These are phyloP conservation scores for Gadopsis bispinosus DNA, from an alignment of 2,797 vertebrate genomes.

Conservation along the genomic window DNA sequence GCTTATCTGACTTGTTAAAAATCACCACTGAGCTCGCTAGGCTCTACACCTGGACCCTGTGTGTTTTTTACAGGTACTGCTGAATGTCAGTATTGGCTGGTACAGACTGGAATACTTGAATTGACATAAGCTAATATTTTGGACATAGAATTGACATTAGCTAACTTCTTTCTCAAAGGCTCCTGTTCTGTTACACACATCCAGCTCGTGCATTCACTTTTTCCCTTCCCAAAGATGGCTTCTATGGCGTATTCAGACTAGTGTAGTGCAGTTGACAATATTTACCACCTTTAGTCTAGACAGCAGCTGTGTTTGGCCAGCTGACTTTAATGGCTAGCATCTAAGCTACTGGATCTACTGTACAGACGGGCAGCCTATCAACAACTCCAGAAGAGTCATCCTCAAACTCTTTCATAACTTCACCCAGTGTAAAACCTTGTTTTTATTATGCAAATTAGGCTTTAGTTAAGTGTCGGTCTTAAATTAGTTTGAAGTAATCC, in stretches of 20 bases:
- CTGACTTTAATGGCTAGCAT: slow-evolving; percentile 25
- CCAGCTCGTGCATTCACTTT: background rate
- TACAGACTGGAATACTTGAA: background rate
- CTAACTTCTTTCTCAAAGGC: background rate
- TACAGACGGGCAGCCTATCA: slow-evolving; percentile 1
- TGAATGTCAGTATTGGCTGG: background rate
- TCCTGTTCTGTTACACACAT: background rate
- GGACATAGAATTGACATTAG: background rate
- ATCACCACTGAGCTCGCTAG: background rate
- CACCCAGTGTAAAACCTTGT: background rate
- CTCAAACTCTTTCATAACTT: slow-evolving; percentile 18
- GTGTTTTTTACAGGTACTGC: background rate
- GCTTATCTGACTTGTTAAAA: slow-evolving; percentile 1
- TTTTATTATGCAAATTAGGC: slow-evolving; percentile 43
- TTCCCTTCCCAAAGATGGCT: background rate
- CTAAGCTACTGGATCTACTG: slow-evolving; percentile 28
- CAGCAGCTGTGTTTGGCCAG: slow-evolving; percentile 51
- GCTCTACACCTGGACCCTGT: background rate
- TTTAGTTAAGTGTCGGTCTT: slow-evolving; percentile 38
- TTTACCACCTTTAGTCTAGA: slow-evolving; percentile 28
- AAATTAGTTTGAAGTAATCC: slow-evolving; percentile 18
- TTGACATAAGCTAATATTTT: background rate
- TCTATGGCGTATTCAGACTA: background rate
- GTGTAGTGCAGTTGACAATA: background rate
- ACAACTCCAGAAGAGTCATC: slow-evolving; percentile 8